These are phyloP conservation scores for Ypsolopha scabrella DNA, from an alignment of 2,888 invertebrate genomes.

Conservation along the genomic window DNA sequence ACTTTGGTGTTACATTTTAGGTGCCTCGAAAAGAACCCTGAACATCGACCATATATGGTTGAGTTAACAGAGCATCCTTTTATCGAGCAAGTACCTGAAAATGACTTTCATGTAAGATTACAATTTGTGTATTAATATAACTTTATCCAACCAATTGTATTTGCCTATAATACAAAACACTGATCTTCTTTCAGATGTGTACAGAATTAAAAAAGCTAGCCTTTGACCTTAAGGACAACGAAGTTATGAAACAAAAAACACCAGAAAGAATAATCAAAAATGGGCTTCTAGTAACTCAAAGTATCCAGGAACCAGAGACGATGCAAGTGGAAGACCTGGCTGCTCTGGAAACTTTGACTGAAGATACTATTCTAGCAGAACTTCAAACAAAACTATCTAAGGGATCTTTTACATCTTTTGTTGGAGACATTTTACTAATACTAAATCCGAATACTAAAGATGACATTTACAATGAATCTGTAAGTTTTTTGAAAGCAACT, in stretches of 20 bases:
- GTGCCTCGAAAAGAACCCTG: conserved; percentile 88
- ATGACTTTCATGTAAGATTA: conserved; percentile 78
- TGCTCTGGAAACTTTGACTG: conserved; percentile 79
- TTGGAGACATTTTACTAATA: conserved; percentile 84
- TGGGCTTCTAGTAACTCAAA: conserved; percentile 56
- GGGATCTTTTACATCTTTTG: conserved; percentile 80
- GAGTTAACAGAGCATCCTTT: conserved; percentile 91
- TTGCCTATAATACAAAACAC: no score
- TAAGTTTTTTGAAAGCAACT: conserved; percentile 34
- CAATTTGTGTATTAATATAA: no score
- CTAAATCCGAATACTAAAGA: conserved; percentile 83
- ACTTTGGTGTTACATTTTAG: conserved; percentile 56
- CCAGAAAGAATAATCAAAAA: conserved; percentile 64
- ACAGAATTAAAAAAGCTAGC: conserved; percentile 77
- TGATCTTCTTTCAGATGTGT: conserved; percentile 65
- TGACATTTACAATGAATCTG: conserved; percentile 79
- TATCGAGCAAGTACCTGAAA: conserved; percentile 80
- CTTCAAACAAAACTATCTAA: conserved; percentile 75
- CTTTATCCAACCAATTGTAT: no score
- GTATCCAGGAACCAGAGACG: conserved; percentile 71
- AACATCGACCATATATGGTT: conserved; percentile 84
- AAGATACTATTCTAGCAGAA: conserved; percentile 77
- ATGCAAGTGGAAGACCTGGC: conserved; percentile 89
- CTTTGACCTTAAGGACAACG: conserved; percentile 45
- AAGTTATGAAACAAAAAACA: conserved; percentile 32